These are phyloP conservation scores for Ganaspis brasiliensis DNA, from an alignment of 2,888 invertebrate genomes.

Conservation along the genomic window DNA sequence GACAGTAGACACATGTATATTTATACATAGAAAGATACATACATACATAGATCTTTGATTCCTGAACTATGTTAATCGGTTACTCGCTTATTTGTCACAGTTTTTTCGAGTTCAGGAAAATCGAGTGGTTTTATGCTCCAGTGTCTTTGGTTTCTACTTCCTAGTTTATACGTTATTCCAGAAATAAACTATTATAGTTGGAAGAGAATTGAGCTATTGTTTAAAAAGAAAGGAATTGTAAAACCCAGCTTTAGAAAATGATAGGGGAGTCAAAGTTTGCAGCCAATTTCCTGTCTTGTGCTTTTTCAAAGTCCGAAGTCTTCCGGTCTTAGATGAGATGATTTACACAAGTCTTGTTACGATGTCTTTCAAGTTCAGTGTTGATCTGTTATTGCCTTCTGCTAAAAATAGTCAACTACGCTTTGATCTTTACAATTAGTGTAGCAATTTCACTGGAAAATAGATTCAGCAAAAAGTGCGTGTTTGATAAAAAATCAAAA, in stretches of 20 bases:
- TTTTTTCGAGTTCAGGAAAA: no score
- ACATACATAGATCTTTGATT: no score
- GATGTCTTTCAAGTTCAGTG: constrained; percentile 36
- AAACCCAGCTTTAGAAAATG: constrained; percentile 1
- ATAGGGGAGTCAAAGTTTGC: not conserved
- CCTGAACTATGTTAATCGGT: no score
- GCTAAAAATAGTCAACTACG: not conserved
- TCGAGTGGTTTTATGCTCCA: no score
- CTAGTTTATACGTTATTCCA: not conserved
- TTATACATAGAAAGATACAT: no score
- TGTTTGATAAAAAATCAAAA: not conserved
- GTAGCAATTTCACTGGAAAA: not conserved
- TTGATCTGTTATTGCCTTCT: constrained; percentile 1
- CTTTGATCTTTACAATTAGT: constrained; percentile 11
- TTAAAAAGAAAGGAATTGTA: not conserved
- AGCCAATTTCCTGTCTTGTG: constrained; percentile 37
- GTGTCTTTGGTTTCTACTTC: not conserved
- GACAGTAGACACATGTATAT: no score
- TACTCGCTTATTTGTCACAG: no score
- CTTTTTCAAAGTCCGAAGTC: constrained; percentile 9
- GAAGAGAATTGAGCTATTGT: constrained; percentile 28
- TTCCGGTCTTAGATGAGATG: constrained; percentile 20
- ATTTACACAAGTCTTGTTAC: constrained; percentile 19
- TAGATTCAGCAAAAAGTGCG: not conserved
- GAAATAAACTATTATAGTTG: not conserved